These are phyloP conservation scores for Ochotona princeps DNA, from an alignment of 2,113 vertebrate genomes.

Conservation along the genomic window DNA sequence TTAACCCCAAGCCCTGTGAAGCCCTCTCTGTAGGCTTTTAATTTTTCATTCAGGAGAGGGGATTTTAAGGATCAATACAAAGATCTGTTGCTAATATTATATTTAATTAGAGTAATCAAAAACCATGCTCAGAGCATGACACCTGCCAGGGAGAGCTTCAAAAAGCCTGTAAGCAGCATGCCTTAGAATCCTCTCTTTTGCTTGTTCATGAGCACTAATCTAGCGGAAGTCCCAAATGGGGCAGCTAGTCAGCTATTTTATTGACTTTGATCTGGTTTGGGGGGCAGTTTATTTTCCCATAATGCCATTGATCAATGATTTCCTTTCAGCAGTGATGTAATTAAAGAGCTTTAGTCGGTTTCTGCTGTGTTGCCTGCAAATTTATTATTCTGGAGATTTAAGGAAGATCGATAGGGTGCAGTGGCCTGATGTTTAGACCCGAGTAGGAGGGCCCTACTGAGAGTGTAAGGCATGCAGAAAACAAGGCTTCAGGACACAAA, in stretches of 20 bases:
- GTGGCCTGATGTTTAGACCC: conserved; percentile 80
- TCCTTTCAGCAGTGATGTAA: conserved; percentile 95
- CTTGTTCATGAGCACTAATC: conserved; percentile 86
- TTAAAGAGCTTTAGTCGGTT: conserved; percentile 91
- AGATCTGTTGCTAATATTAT: conserved; percentile 88
- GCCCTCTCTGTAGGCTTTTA: conserved; percentile 78
- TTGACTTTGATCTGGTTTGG: conserved; percentile 92
- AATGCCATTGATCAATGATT: conserved; percentile 94
- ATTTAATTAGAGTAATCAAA: conserved; percentile 92
- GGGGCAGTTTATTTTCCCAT: conserved; percentile 92
- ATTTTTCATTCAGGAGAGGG: conserved; percentile 83
- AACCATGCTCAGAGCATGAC: conserved; percentile 84
- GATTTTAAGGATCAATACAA: conserved; percentile 86
- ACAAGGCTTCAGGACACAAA: conserved; percentile 81
- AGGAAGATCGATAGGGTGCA: conserved; percentile 90
- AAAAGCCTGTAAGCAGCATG: conserved; percentile 80
- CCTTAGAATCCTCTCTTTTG: conserved; percentile 64
- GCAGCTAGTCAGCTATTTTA: conserved; percentile 88
- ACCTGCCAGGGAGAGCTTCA: conserved; percentile 88
- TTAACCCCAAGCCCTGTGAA: conserved; percentile 70
- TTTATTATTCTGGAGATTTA: conserved; percentile 90
- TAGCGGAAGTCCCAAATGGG: conserved; percentile 85
- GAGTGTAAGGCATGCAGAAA: conserved; percentile 63
- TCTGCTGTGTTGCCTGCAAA: conserved; percentile 87
- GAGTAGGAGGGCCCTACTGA: conserved; percentile 81